Evolutionary conservation across 2,113 vertebrate species (phyloP).

Genomic region (Verasper variegatus): DNA sequence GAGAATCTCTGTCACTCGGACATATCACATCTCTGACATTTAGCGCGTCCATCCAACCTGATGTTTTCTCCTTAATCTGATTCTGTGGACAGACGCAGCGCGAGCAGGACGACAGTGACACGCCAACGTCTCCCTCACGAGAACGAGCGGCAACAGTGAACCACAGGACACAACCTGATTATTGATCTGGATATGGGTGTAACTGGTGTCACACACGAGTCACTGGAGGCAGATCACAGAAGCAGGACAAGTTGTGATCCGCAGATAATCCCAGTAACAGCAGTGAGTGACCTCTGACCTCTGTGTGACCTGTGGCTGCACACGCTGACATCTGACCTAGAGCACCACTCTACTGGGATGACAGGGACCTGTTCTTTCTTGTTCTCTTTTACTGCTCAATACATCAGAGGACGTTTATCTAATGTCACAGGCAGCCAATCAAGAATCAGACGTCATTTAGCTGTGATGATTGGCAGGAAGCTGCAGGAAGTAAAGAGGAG

Average conservation of each 20-base stretch:
- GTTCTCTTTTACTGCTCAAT: no score
- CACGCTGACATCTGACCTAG: neutral
- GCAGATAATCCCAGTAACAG: neutral
- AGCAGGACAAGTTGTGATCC: neutral
- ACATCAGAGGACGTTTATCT: no score
- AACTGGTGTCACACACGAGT: neutral
- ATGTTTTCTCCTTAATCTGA: no score
- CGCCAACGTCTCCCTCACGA: no score
- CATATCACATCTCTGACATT: neutral
- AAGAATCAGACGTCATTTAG: no score
- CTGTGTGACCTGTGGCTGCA: neutral
- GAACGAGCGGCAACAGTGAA: no score
- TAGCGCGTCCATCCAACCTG: neutral
- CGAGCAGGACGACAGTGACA: no score
- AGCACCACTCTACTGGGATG: neutral
- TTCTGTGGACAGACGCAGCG: no score
- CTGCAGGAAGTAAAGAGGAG: no score
- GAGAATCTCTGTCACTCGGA: neutral
- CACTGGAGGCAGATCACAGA: neutral
- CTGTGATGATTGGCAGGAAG: no score
- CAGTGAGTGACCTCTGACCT: neutral
- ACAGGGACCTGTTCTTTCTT: neutral
- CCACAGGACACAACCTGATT: no score
- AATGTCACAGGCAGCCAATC: no score
- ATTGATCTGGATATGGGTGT: neutral